phyloP scores from a whole-genome alignment of 2,113 vertebrate species.

The Salvelinus namaycush region DNA sequence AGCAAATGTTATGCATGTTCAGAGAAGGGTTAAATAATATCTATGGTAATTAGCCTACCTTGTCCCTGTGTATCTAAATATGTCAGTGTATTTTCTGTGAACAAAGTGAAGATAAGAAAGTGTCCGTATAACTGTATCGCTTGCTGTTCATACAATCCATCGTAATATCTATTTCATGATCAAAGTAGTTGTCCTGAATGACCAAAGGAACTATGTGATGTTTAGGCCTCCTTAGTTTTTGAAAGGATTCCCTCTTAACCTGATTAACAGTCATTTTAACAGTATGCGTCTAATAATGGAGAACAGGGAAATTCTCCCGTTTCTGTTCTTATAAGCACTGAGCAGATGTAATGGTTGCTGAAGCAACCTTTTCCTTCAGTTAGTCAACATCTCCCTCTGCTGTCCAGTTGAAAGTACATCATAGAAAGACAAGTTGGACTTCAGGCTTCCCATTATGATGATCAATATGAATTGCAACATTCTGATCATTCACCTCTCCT shows the following conservation, averaged over 20 bases:
- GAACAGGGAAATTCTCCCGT: neutral
- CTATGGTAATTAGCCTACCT: neutral
- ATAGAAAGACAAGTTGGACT: neutral
- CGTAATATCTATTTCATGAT: neutral
- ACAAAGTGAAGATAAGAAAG: neutral
- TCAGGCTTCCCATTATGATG: neutral
- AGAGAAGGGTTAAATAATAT: neutral
- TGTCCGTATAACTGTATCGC: neutral
- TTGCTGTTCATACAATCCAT: neutral
- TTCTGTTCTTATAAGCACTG: neutral
- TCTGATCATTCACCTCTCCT: neutral
- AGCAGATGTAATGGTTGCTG: neutral
- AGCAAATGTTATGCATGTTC: neutral
- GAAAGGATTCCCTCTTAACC: neutral
- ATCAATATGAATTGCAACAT: neutral
- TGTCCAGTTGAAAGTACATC: slow-evolving; percentile 23
- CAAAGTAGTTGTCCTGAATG: neutral
- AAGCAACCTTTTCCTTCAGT: slow-evolving; percentile 10
- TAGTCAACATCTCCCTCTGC: slow-evolving; percentile 62
- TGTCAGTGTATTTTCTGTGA: neutral
- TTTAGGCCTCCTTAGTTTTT: neutral
- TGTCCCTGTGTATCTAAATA: neutral
- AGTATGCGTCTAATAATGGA: neutral
- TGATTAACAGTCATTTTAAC: neutral
- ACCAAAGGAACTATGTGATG: neutral